phyloP scores from a whole-genome alignment of 2,797 vertebrate species.

The Hoplostethus atlanticus region DNA sequence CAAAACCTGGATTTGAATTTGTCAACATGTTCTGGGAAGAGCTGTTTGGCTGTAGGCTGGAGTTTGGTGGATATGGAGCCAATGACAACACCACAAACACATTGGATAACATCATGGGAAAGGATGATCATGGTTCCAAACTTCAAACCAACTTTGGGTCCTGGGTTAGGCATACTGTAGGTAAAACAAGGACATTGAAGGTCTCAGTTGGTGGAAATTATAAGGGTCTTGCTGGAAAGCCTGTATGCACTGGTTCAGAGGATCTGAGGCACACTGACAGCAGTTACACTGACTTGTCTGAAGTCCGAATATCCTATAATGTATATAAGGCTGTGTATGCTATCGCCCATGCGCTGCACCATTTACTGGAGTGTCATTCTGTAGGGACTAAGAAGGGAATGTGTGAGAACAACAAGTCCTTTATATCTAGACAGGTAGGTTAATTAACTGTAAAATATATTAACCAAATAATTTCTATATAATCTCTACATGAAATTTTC shows the following conservation, averaged over 20 bases:
- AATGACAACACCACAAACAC: neutral
- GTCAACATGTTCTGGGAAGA: conserved; percentile 85
- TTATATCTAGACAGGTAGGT: conserved; percentile 57
- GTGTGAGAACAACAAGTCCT: conserved; percentile 55
- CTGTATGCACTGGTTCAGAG: conserved; percentile 66
- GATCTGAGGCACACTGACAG: conserved; percentile 66
- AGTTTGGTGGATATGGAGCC: neutral
- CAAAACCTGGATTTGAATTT: conserved; percentile 74
- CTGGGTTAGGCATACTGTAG: neutral
- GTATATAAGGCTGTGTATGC: conserved; percentile 86
- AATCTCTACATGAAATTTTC: no score
- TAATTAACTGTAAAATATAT: neutral
- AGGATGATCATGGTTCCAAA: conserved; percentile 3
- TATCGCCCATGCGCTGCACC: conserved; percentile 81
- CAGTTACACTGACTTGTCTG: conserved; percentile 76
- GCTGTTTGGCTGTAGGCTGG: conserved; percentile 63
- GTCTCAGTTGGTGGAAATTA: conserved; percentile 30
- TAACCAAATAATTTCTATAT: neutral
- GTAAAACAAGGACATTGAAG: conserved; percentile 5
- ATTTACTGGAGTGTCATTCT: conserved; percentile 63
- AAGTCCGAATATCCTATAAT: conserved; percentile 81
- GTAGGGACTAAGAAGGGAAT: neutral
- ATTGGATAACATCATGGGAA: neutral
- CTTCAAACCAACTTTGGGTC: neutral
- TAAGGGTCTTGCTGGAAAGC: conserved; percentile 46